A percentile compares a stretch with the other conserved stretches of the same genome.
phyloP scores from a whole-genome alignment of 1,140 invertebrate genomes.

The Micrasema longulum region DNA sequence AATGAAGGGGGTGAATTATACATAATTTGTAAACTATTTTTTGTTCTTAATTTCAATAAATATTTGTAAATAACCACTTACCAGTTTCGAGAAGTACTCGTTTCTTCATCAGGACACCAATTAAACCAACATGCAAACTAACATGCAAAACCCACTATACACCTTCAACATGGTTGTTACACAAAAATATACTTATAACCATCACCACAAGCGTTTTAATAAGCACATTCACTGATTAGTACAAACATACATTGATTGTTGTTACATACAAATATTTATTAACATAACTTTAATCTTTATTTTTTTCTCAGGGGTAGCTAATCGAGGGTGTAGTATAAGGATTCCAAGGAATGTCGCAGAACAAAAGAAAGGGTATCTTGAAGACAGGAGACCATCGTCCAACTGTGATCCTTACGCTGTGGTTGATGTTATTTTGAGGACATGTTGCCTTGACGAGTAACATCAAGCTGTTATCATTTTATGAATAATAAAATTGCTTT shows the following conservation, averaged over 20 bases:
- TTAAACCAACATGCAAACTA: constrained; percentile 72
- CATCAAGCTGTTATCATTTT: too few species aligned
- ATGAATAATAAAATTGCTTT: too few species aligned
- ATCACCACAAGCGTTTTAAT: too few species aligned
- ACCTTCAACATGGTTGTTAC: constrained; percentile 76
- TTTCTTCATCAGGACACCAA: too few species aligned
- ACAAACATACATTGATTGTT: neutral
- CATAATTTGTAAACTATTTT: too few species aligned
- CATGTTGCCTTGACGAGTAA: constrained; percentile 75
- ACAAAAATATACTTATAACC: too few species aligned
- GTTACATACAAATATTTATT: too few species aligned
- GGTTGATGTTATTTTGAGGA: constrained; percentile 75
- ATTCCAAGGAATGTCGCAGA: constrained; percentile 83
- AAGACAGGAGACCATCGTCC: constrained; percentile 88
- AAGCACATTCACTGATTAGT: neutral
- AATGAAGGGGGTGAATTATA: too few species aligned
- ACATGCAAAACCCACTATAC: constrained; percentile 68
- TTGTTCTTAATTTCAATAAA: too few species aligned
- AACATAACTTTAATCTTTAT: neutral
- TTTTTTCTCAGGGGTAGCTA: constrained; percentile 67
- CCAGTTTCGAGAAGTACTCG: too few species aligned
- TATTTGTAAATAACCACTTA: too few species aligned
- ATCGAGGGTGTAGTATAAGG: constrained; percentile 79
- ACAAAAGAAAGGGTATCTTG: constrained; percentile 86
- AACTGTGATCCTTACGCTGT: constrained; percentile 88